Evolutionary conservation across 2,888 invertebrate species (phyloP), one percentile per base, ranked within the genome.

Genomic region (Eulithis testata): DNA sequence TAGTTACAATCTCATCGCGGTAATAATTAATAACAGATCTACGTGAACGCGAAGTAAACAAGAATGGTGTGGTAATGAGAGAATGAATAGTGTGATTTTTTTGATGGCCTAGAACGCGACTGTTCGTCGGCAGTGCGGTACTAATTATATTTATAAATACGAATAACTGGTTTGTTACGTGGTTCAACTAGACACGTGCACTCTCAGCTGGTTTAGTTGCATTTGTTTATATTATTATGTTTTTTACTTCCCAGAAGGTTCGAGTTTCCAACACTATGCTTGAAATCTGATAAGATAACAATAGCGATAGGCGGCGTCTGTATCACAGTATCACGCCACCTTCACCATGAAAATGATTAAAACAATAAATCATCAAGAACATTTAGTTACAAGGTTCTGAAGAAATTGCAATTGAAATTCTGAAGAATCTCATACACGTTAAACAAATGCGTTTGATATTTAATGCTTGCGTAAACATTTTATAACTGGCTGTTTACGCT

Each of bases 91-190:
- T 69, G 73, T 66, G 71, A 76, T 81, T 71, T 77, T 77, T 79
- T 77, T 68, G 80, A 74, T 77, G 79, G 76, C 76, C 77, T 81
- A 77, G 75, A 78, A 77, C 76, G 78, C 75, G 73, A 77, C 70
- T 70, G 71, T 71, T 78, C 72, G 44, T 72, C 76, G 73, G 74
- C 50, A 45, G 70, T 73, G 72, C 70, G 70, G 65, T 78, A 76
- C 76, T 77, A 75, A 76, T 74, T 79, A 76, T 83, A 82, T 82
- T 83, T 78, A 84, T 80, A 78, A 68, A 73, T 65, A 74, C 72
- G 69, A 63, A 76, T 71, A 85, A 86, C 86, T 75, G 79, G 87
- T 87, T 83, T 81, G 79, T 86, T 86, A 86, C 80, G 80, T 76
- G 64, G 52, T 62, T 21, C 9, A 49, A 61, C 66, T 64, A 70